Evolutionary conservation across 2,113 vertebrate species (phyloP).

Genomic region (Nothobranchius furzeri): DNA sequence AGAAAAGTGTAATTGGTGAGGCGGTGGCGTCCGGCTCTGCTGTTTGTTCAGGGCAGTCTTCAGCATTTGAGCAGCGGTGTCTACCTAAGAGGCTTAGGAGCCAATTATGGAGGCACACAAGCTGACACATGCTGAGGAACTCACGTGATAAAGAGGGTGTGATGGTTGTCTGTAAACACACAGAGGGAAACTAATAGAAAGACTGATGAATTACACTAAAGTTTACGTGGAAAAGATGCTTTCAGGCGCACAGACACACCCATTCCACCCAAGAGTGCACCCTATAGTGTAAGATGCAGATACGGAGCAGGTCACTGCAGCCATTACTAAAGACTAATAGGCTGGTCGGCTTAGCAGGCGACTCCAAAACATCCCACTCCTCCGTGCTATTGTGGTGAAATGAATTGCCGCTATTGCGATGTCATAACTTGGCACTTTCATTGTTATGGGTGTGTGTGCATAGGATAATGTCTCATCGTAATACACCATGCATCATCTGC

Average conservation of each 20-base stretch:
- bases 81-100: slow-evolving; percentile 77
- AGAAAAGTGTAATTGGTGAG: background rate
- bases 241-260: slow-evolving; percentile 54
- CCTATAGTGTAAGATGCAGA: slow-evolving; percentile 32
- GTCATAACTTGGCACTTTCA: slow-evolving; percentile 63
- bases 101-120: slow-evolving; percentile 68
- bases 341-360: slow-evolving; percentile 39
- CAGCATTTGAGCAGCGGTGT: slow-evolving; percentile 49
- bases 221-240: background rate
- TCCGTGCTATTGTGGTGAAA: slow-evolving; percentile 63
- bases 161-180: slow-evolving; percentile 55
- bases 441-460: slow-evolving; percentile 67
- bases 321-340: slow-evolving; percentile 64
- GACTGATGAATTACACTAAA: slow-evolving; percentile 14
- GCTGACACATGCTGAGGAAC: slow-evolving; percentile 55
- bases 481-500: slow-evolving; percentile 61
- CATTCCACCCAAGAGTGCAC: slow-evolving; percentile 27
- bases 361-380: slow-evolving; percentile 49
- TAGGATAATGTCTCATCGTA: slow-evolving; percentile 61
- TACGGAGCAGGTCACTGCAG: slow-evolving; percentile 22
- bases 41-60: slow-evolving; percentile 60
- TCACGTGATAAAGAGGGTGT: slow-evolving; percentile 62
- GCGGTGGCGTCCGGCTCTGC: slow-evolving; percentile 8
- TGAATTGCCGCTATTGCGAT: slow-evolving; percentile 69
- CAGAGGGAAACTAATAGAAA: slow-evolving; percentile 38